phyloP scores from a whole-genome alignment of 2,888 invertebrate species.

The Arge pagana region DNA sequence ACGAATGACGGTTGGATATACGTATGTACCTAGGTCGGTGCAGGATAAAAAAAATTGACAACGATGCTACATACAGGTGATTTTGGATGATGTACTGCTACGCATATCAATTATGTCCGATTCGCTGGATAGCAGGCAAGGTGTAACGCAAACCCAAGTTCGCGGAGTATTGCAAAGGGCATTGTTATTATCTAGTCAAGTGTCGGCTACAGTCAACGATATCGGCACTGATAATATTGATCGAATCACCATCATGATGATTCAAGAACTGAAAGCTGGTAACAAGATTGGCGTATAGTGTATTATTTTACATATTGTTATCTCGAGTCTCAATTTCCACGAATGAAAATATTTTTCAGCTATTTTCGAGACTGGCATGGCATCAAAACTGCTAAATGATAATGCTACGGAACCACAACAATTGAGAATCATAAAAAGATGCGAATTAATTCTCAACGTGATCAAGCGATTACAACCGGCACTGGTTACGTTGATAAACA shows the following conservation, averaged over 20 bases:
- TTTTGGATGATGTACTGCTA: constrained; percentile 51
- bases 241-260: constrained; percentile 49
- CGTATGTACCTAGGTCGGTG: not conserved
- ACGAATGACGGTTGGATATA: constrained; percentile 22
- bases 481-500: constrained; percentile 46
- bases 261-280: constrained; percentile 54
- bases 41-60: too few relatives aligned
- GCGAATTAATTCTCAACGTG: constrained; percentile 51
- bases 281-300: constrained; percentile 5
- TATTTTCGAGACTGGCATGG: constrained; percentile 50
- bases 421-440: constrained; percentile 52
- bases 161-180: constrained; percentile 49
- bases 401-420: constrained; percentile 52
- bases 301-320: constrained; percentile 7
- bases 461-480: constrained; percentile 50
- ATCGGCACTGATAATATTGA: constrained; percentile 51
- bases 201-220: constrained; percentile 48
- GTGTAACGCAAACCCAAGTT: constrained; percentile 45
- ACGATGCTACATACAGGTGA: constrained; percentile 40
- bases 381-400: constrained; percentile 46
- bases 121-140: constrained; percentile 48
- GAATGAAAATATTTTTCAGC: constrained; percentile 34
- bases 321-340: not conserved
- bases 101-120: constrained; percentile 45
- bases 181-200: constrained; percentile 46